A percentile compares a stretch with the other conserved stretches of the same genome.
Evolutionary conservation across 2,113 vertebrate species (phyloP).

Genomic region (Sprattus sprattus): DNA sequence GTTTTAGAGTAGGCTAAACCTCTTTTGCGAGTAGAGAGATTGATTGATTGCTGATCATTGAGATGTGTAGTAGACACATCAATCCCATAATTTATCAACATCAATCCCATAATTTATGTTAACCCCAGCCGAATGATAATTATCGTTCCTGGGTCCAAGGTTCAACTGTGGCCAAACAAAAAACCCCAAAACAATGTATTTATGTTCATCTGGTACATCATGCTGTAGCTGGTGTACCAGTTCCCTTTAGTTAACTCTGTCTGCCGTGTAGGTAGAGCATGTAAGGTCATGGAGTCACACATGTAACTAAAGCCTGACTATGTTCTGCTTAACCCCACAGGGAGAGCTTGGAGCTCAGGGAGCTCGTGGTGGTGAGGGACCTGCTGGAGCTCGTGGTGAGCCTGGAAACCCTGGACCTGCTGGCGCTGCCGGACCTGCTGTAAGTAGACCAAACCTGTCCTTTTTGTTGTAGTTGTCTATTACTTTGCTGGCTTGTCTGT

Average conservation of each 20-base stretch:
- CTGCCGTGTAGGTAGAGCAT: not conserved
- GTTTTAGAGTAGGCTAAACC: no score
- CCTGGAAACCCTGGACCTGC: slow-evolving; percentile 90
- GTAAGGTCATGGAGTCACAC: slow-evolving; percentile 14
- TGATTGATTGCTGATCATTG: not conserved
- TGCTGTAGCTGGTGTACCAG: not conserved
- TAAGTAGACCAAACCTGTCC: slow-evolving; percentile 68
- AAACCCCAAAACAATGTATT: not conserved
- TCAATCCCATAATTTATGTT: not conserved
- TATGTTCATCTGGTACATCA: not conserved
- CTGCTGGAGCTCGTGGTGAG: slow-evolving; percentile 89
- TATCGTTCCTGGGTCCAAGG: not conserved
- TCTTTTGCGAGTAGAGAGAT: not conserved
- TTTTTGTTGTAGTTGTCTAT: not conserved
- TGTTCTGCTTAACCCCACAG: slow-evolving; percentile 57
- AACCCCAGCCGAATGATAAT: not conserved
- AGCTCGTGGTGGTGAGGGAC: slow-evolving; percentile 87
- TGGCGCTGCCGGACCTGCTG: slow-evolving; percentile 86
- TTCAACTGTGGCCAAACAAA: not conserved
- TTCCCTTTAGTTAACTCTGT: not conserved
- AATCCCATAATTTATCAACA: not conserved
- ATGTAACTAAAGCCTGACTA: no score
- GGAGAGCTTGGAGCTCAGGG: slow-evolving; percentile 92
- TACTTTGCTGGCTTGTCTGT: not conserved
- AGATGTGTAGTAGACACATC: not conserved